These are phyloP conservation scores for Therioaphis trifolii DNA, from an alignment of 2,888 invertebrate species.

Conservation along the genomic window DNA sequence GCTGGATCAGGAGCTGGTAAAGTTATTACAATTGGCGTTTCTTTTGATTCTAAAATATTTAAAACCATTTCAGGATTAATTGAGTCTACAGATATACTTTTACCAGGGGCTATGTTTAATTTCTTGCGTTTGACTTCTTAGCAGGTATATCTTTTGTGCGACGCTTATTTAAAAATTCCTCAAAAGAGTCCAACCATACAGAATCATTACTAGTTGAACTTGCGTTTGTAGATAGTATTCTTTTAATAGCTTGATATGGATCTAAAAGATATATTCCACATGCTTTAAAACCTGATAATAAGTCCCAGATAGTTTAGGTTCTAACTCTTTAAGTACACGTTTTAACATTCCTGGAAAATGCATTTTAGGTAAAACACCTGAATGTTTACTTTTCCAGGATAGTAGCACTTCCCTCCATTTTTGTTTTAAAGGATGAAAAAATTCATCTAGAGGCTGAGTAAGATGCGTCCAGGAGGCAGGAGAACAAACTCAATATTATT, in stretches of 20 bases:
- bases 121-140: neutral
- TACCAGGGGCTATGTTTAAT: neutral
- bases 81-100: slow-evolving; percentile 3
- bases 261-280: slow-evolving; percentile 11
- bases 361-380: neutral
- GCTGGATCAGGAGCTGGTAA: neutral
- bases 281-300: slow-evolving; percentile 16
- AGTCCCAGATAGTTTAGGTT: neutral
- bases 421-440: slow-evolving; percentile 21
- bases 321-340: neutral
- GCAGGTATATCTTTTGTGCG: neutral
- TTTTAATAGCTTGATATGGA: neutral
- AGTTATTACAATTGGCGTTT: neutral
- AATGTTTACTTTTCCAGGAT: neutral
- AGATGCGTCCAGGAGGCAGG: slow-evolving; percentile 45
- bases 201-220: neutral
- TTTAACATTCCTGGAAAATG: slow-evolving; percentile 7
- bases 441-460: slow-evolving; percentile 32
- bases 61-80: neutral
- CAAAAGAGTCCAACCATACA: neutral
- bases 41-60: neutral
- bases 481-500: slow-evolving; percentile 30
- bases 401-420: neutral
- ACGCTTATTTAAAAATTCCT: neutral
- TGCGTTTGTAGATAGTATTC: neutral